Base-by-base conservation (phyloP, 1,140 invertebrate genomes). In the Mercenaria mercenaria region DNA sequence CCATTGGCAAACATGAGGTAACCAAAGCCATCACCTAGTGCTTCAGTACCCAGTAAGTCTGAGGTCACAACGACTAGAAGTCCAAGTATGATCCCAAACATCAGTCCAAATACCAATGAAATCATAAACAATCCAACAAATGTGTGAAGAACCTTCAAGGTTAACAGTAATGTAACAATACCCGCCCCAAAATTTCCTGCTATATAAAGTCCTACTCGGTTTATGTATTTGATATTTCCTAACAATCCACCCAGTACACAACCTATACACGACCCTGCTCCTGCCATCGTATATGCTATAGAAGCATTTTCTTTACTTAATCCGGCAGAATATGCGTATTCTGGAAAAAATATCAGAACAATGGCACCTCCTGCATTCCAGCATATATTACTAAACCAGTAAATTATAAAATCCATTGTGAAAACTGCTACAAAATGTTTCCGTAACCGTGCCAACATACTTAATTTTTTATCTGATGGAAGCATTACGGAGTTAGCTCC, bases 1-100 rank as follows among this genome's bases (percentile, higher is more conserved):
- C 95, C 95, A 92, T 95, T 94, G 34, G 92, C 92, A 34, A 94
- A 64, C 93, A 95, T 94, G 6, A 95, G 83, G 64, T 94, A 94
- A 4, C 95, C 95, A 32, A 94, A 88, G 0, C 91, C 95, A 88
- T 93, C 91, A 13, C 92, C 92, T 15, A 94, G 85, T 43, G 86
- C 88, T 29, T 93, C 87, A 8, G 91, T 61, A 11, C 94, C 94
- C 13, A 94, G 87, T 6, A 95, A 85, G 61, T 95, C 94, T 3
- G 92, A 89, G 18, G 93, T 92, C 10, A 95, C 91, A 52, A 94
- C 91, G 13, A 94, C 92, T 20, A 95, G 84, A 10, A 95, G 87
- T 18, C 94, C 93, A 32, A 95, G 83, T 13, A 94, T 90, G 15
- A 93, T 91, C 13, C 95, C 95, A 93, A 94, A 93, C 39, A 74